Conservation (phyloP, 2,888 invertebrate species). For the Pantelozetes paolii region DNA sequence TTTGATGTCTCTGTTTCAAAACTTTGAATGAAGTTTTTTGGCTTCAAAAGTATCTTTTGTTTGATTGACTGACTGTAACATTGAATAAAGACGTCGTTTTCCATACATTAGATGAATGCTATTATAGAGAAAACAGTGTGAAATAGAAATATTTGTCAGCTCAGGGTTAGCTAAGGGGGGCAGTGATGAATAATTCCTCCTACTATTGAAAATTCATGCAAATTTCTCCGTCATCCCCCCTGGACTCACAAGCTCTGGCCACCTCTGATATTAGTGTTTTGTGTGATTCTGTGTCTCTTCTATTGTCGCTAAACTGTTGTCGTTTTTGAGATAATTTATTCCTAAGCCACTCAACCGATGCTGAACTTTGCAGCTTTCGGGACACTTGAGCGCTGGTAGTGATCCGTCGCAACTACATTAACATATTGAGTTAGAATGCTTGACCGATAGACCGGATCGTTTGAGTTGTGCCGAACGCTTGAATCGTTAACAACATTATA, state of each 20-base stretch:
- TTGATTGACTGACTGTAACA: no score
- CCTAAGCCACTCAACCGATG: slow-evolving; percentile 27
- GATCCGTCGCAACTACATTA: slow-evolving; percentile 5
- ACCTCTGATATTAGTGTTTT: slow-evolving; percentile 36
- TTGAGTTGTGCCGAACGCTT: background rate
- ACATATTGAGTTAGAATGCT: slow-evolving; percentile 29
- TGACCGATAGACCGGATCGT: slow-evolving; percentile 34
- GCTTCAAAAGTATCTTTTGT: no score
- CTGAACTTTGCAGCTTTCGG: background rate
- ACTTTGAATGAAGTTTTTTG: no score
- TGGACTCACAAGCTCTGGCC: no score
- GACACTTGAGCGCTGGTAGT: background rate
- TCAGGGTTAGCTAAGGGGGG: no score
- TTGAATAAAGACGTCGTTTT: slow-evolving; percentile 23
- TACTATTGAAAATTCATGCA: no score
- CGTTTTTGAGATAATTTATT: slow-evolving; percentile 37
- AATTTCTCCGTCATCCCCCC: no score
- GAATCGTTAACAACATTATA: background rate
- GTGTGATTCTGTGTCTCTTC: slow-evolving; percentile 16
- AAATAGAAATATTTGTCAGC: no score
- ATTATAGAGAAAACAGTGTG: slow-evolving; percentile 35
- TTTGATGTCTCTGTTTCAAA: no score
- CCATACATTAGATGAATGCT: slow-evolving; percentile 25
- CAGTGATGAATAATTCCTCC: no score
- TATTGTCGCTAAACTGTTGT: slow-evolving; percentile 21